Conservation (phyloP, 1,140 invertebrate species). For the Zaprionus taronus region DNA sequence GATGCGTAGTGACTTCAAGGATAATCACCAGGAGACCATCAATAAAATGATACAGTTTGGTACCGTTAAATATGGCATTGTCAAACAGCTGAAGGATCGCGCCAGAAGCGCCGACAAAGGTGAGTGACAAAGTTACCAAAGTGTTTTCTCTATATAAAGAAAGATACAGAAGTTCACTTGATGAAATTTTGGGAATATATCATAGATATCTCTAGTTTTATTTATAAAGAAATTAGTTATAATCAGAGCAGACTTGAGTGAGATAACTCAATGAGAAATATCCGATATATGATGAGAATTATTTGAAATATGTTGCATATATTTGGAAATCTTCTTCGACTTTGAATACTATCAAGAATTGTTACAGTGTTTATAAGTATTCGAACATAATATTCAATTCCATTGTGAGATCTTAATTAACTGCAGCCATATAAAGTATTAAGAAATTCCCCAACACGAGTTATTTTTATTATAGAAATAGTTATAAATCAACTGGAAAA, state of each 20-base stretch:
- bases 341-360: no score
- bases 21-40: constrained; percentile 84
- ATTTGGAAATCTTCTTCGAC: no score
- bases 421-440: background rate
- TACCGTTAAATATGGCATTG: constrained; percentile 87
- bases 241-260: background rate
- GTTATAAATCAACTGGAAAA: no score
- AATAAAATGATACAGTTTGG: constrained; percentile 87
- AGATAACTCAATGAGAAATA: no score
- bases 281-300: background rate
- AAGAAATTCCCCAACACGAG: background rate
- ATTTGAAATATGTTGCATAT: background rate
- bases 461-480: background rate
- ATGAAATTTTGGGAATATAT: background rate
- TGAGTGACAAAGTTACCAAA: constrained; percentile 39
- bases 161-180: background rate
- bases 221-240: background rate
- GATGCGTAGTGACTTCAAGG: constrained; percentile 84
- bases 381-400: background rate
- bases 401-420: background rate
- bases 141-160: background rate
- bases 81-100: constrained; percentile 85
- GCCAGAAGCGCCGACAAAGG: constrained; percentile 79
- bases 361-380: no score
- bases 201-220: background rate